Evolutionary conservation across 2,113 vertebrate species (phyloP), one percentile per base, ranked within the genome.

Genomic region (Otolemur garnettii): DNA sequence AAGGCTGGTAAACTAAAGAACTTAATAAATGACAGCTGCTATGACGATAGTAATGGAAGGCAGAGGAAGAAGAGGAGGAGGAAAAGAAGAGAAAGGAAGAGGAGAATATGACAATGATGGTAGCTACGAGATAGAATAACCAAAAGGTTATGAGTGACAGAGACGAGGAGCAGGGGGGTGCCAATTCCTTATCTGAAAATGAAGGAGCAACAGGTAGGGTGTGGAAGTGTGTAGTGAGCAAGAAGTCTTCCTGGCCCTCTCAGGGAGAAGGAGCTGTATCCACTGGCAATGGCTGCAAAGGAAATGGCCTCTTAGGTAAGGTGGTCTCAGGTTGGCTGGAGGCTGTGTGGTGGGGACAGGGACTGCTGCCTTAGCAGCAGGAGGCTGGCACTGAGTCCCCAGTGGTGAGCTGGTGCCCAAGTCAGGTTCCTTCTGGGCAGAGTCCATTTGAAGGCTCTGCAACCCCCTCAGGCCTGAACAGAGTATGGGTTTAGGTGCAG

Each of bases 181-280:
- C 42, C 2, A 8, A 18, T 33, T 13, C 88, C 75, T 28, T 45
- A 21, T 45, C 53, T 75, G 53, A 12, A 14, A 14, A 24, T 1
- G 3, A 68, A 78, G 55, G 13, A 12, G 18, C 50, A 66, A 15
- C 4, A 35, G 81, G 33, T 26, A 82, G 87, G 26, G 5, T 10
- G 21, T 0, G 1, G 28, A 13, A 4, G 6, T 0, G 5, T 30
- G 45, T 19, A 19, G 18, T 6, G 9, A 93, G 53, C 15, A 4
- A 9, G 35, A 17, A n/a, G 18, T 15, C 90, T 57, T 60, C 72
- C 24, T 3, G 24, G 64, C 10, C n/a, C 30, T 74, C 6, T 7
- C 38, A 57, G 33, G 75, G 62, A 28, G 45, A 59, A 50, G 71
- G 12, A 38, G 62, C 59, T 19, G 26, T 9, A 45, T 55, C 89